Evolutionary conservation across 2,888 invertebrate species (phyloP), one percentile per base, ranked within the genome.

Genomic region (Dicyrtoma fusca): DNA sequence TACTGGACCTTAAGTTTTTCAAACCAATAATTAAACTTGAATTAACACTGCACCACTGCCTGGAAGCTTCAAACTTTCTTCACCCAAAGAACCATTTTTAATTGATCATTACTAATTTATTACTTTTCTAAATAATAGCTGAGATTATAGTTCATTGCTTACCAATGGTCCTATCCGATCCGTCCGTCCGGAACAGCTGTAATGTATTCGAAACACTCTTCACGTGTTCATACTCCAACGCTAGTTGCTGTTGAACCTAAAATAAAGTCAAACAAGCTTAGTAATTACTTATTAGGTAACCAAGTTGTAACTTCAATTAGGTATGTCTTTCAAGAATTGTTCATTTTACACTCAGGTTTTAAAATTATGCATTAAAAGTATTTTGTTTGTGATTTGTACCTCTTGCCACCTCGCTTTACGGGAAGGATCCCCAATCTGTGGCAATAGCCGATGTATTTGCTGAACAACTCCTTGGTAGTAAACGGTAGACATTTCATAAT

Each of bases 401-500:
- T 92, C 88, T 83, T 91, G 92, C 95, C 95, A 96, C 85, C 92
- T 92, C 74, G 90, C 91, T 84, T 92, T 93, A 76, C 92, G 87
- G 73, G 90, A 88, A 47, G 91, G 90, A 84, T 95, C 94, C 14
- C 88, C 89, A 75, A 94, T 92, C 68, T 90, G 90, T 42, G 88
- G 87, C 57, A 97, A 87, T 74, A 95, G 87, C 81, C 92, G 89
- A 81, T 92, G 92, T 81, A 98, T 91, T 87, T 95, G 93, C 84
- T 95, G 94, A 73, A 97, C 88, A 11, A 93, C 92, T 68, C 94
- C 94, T 84, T 96, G 93, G 83, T 96, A 97, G 85, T 95, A 96
- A 73, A 96, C 92, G 79, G 91, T 88, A 25, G 97, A 92, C 80
- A 93, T 92, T 82, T 97, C 97, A 83, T 98, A 98, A 85, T 96